Evolutionary conservation across 23 tunicate genomes (phyloP).

Genomic region (Halocynthia aurantium): DNA sequence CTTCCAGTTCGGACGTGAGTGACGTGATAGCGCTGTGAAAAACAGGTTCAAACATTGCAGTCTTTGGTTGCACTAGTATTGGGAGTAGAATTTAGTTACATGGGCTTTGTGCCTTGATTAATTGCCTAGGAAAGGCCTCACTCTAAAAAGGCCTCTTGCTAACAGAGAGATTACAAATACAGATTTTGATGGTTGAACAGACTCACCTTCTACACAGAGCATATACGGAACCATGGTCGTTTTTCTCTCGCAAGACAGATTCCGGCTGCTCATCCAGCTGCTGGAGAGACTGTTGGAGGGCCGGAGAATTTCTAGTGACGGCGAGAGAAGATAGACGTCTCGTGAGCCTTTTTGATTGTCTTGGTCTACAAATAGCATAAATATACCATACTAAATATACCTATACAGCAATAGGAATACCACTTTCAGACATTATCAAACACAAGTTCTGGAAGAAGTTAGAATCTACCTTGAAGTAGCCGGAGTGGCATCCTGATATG

Average conservation of each 20-base stretch:
- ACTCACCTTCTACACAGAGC: slow-evolving; percentile 46
- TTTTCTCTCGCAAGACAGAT: slow-evolving; percentile 3
- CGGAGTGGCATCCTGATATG: slow-evolving; percentile 1
- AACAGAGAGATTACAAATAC: background rate
- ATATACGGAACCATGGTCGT: slow-evolving; percentile 5
- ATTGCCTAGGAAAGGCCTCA: background rate
- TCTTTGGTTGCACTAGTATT: background rate
- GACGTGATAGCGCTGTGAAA: slow-evolving; percentile 1
- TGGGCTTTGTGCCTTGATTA: background rate
- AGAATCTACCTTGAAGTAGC: background rate
- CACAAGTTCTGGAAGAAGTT: background rate
- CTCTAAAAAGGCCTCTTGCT: background rate
- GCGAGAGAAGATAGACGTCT: slow-evolving; percentile 73
- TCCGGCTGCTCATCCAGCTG: slow-evolving; percentile 16
- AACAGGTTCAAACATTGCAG: background rate
- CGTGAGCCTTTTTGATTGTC: slow-evolving; percentile 24
- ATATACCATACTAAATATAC: too few species aligned
- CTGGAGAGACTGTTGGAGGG: slow-evolving; percentile 50
- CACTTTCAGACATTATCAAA: background rate
- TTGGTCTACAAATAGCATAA: background rate
- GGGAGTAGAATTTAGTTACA: too few species aligned
- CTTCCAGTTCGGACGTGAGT: background rate
- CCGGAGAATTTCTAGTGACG: slow-evolving; percentile 66
- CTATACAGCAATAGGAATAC: background rate
- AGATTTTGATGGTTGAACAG: background rate